Evolutionary conservation across 2,797 vertebrate species (phyloP).

Genomic region (Pterois miles): DNA sequence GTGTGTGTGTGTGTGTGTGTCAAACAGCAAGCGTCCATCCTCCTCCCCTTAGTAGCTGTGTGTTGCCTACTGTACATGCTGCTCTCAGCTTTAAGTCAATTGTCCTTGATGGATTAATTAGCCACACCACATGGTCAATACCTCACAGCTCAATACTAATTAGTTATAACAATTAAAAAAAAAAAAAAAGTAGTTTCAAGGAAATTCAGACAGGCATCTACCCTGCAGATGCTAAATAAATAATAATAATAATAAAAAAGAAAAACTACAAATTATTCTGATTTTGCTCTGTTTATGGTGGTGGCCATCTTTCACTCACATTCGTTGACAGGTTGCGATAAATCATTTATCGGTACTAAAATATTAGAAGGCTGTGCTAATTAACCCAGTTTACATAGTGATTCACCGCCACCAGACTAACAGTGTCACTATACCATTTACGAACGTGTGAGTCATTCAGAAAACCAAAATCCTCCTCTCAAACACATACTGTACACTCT

Average conservation of each 20-base stretch:
- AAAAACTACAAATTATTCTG: neutral
- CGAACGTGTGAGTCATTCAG: conserved; percentile 42
- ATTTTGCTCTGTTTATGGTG: conserved; percentile 5
- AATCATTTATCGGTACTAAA: conserved; percentile 14
- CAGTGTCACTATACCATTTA: conserved; percentile 29
- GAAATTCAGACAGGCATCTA: conserved; percentile 4
- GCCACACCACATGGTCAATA: conserved; percentile 62
- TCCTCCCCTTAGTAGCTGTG: conserved; percentile 35
- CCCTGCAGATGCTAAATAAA: neutral
- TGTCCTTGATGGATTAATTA: conserved; percentile 75
- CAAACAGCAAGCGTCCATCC: conserved; percentile 37
- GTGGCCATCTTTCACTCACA: neutral
- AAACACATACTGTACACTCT: conserved; percentile 14
- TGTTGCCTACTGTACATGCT: conserved; percentile 47
- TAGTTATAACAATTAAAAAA: conserved; percentile 42
- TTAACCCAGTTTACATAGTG: conserved; percentile 14
- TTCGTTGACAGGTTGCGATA: neutral
- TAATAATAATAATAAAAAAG: no score
- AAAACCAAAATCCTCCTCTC: conserved; percentile 5
- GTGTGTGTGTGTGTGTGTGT: conserved; percentile 2
- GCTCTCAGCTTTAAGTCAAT: conserved; percentile 60
- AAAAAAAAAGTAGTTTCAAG: conserved; percentile 13
- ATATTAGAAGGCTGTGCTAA: neutral
- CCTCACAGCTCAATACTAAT: conserved; percentile 64
- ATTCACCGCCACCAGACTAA: conserved; percentile 22